Base-by-base conservation (phyloP, 2,113 vertebrate species). In the Hippocampus barbouri region DNA sequence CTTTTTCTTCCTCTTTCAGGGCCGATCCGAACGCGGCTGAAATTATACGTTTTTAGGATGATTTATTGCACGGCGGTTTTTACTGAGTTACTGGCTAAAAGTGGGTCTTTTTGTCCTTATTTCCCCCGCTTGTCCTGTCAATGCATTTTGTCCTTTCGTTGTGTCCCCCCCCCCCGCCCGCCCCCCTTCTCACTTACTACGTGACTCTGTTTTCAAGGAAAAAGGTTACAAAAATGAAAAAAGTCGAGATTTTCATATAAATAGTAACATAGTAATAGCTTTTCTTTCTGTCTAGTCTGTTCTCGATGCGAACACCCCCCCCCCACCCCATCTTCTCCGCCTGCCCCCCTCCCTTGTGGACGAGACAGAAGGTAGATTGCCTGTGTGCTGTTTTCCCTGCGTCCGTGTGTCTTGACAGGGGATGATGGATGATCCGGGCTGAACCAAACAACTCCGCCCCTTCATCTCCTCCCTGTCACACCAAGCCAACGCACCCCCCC, bases 221-320 rank as follows among this genome's bases (percentile, higher is more conserved):
- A 61, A 34, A 34, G 59, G 16, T 38, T 38, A 0, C 0, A 30
- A 61, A 14, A 61, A 20, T 27, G 8, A 16, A 34, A 34, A 61
- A 61, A 34, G 27, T 5, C 14, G 7, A 18, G 27, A 61, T 61
- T 61, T 97, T 93, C 94, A 95, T 96, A 95, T 96, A 96, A 96
- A 96, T 96, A 93, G 94, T 96, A 96, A 96, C 95, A 93, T 96
- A 93, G 94, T 96, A 96, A 96, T 96, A 93, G 94, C 95, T 94
- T 93, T 88, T 89, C 86, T 83, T 61, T 34, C 82, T 34, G 25
- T 59, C n/a, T 61, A 2, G 25, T 84, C 66, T 30, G 25, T 8
- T 4, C 66, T 47, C 40, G 6, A 16, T 8, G 21, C 12, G 11
- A 20, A 11, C 25, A 47, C 20, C 21, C 65, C 23, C 0, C 23